These are phyloP conservation scores for Platyura marginata DNA, from an alignment of 1,140 invertebrate genomes.

Conservation along the genomic window DNA sequence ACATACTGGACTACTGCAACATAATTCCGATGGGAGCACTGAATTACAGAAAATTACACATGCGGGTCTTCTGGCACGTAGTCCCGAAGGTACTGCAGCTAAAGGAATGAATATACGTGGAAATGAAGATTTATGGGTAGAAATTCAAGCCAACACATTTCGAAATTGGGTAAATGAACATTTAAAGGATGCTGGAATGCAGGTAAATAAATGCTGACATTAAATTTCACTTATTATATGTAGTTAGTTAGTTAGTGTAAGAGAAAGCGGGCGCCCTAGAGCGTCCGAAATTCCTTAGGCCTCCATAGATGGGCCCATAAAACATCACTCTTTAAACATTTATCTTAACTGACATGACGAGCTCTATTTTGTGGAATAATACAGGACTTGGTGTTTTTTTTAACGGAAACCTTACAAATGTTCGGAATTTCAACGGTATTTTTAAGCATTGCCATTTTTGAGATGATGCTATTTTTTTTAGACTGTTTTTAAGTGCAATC, in stretches of 20 bases:
- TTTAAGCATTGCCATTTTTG: too few species aligned
- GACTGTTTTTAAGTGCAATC: too few species aligned
- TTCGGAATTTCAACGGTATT: too few species aligned
- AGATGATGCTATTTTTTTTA: too few species aligned
- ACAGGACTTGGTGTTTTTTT: background rate
- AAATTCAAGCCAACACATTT: slow-evolving; percentile 94
- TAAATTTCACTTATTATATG: too few species aligned
- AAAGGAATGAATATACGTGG: slow-evolving; percentile 85
- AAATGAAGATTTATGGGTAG: slow-evolving; percentile 85
- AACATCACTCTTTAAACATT: background rate
- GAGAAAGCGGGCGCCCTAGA: too few species aligned
- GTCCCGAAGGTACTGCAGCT: slow-evolving; percentile 79
- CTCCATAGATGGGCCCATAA: too few species aligned
- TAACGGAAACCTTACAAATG: too few species aligned
- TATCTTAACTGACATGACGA: too few species aligned
- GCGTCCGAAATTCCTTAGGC: too few species aligned
- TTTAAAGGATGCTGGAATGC: slow-evolving; percentile 45
- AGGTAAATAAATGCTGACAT: slow-evolving; percentile 22
- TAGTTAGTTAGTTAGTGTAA: too few species aligned
- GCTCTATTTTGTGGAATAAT: too few species aligned
- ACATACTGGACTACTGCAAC: slow-evolving; percentile 21
- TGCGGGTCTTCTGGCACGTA: slow-evolving; percentile 63
- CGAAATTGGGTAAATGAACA: slow-evolving; percentile 97
- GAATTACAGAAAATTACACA: slow-evolving; percentile 31
- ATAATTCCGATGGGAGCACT: slow-evolving; percentile 21